These are phyloP conservation scores for Hemiscyllium ocellatum DNA, from an alignment of 2,113 vertebrate genomes.

Conservation along the genomic window DNA sequence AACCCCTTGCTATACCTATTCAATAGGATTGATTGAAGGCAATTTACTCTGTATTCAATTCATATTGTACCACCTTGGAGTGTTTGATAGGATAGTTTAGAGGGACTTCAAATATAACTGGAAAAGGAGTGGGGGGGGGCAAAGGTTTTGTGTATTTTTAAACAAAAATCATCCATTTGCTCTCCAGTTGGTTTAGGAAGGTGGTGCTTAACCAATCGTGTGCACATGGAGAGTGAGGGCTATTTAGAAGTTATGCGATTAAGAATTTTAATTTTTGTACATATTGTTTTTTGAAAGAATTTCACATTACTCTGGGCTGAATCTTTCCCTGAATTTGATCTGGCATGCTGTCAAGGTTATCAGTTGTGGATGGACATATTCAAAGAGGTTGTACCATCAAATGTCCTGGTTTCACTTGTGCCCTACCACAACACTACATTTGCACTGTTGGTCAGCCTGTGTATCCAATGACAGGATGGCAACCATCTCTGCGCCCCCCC, in stretches of 20 bases:
- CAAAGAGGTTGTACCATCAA: background rate
- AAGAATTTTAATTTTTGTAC: background rate
- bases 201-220: background rate
- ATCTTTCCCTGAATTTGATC: background rate
- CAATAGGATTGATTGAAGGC: background rate
- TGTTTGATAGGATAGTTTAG: background rate
- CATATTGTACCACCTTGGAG: background rate
- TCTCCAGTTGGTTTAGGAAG: background rate
- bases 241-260: background rate
- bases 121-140: background rate
- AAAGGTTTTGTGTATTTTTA: background rate
- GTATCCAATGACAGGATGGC: background rate
- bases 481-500: no score
- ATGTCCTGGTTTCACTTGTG: background rate
- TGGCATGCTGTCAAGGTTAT: background rate
- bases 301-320: background rate
- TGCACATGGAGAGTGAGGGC: no score
- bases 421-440: background rate
- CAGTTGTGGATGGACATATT: background rate
- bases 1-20: background rate
- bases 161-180: background rate
- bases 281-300: background rate
- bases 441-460: background rate
- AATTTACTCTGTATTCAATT: background rate
- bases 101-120: background rate